Conservation (phyloP, 2,888 invertebrate species). For the Terebella lapidaria region DNA sequence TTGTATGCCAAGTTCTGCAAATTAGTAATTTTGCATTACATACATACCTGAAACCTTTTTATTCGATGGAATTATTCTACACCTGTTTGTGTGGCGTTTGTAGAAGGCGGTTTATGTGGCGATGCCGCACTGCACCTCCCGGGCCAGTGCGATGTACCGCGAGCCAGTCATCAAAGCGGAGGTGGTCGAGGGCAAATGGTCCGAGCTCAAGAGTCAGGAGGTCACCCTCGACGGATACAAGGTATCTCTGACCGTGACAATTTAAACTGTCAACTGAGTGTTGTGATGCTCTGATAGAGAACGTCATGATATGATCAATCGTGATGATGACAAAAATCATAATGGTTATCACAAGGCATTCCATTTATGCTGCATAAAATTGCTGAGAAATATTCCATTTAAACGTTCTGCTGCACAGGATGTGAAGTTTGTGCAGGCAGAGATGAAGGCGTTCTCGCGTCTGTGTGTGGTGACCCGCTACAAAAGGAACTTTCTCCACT, state of each 20-base stretch:
- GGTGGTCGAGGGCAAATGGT: conserved; percentile 28
- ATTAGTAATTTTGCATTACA: no score
- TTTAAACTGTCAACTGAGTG: no score
- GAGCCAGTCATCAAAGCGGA: conserved; percentile 41
- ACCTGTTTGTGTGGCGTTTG: no score
- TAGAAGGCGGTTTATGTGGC: conserved; percentile 24
- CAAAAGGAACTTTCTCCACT: conserved; percentile 38
- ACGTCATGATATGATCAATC: no score
- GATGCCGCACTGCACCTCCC: conserved; percentile 35
- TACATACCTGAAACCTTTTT: no score
- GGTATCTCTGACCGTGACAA: conserved; percentile 29
- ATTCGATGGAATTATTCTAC: no score
- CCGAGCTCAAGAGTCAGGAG: conserved; percentile 35
- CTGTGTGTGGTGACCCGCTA: conserved; percentile 41
- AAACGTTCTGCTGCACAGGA: no score
- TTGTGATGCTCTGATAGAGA: no score
- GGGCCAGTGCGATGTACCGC: conserved; percentile 29
- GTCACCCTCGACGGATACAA: conserved; percentile 37
- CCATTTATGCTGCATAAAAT: no score
- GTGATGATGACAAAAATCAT: no score
- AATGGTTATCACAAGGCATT: no score
- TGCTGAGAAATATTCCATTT: no score
- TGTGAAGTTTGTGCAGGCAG: conserved; percentile 40
- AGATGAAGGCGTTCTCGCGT: conserved; percentile 28
- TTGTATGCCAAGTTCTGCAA: neutral